These are phyloP conservation scores for Bicyclus anynana DNA, from an alignment of 1,140 invertebrate genomes.

Conservation along the genomic window DNA sequence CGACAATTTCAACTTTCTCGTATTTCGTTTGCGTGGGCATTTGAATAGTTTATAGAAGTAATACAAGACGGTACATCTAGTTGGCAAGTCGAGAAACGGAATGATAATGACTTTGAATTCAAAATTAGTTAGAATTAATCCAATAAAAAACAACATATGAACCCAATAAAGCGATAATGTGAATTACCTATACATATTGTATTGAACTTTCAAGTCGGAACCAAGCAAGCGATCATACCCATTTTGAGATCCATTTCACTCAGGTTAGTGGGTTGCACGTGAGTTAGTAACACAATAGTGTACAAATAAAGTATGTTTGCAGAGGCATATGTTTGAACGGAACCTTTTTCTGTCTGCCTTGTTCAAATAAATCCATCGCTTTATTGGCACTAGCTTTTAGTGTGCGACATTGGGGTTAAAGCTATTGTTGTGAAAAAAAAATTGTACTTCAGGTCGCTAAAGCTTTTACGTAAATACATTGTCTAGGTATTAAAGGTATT, in stretches of 20 bases:
- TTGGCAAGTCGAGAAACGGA: no score
- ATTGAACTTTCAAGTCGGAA: neutral
- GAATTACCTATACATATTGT: neutral
- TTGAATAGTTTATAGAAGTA: no score
- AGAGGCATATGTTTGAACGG: conserved; percentile 26
- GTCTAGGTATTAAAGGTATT: no score
- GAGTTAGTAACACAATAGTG: conserved; percentile 10
- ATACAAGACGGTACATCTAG: no score
- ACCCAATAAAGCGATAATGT: no score
- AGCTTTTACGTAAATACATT: no score
- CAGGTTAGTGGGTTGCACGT: conserved; percentile 2
- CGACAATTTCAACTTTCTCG: no score
- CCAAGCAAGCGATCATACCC: neutral
- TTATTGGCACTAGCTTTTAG: conserved; percentile 34
- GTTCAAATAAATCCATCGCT: conserved; percentile 37
- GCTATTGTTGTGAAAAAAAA: neutral
- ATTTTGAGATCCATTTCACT: conserved; percentile 5
- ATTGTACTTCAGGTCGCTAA: neutral
- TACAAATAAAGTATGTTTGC: conserved; percentile 15
- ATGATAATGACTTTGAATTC: no score
- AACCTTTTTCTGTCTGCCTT: conserved; percentile 31
- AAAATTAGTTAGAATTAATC: no score
- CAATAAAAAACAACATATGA: no score
- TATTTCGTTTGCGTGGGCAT: no score
- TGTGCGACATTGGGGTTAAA: conserved; percentile 24